These are phyloP conservation scores for Ianthella basta DNA, from an alignment of 37 sponge, comb jelly and placozoan genomes.

Conservation along the genomic window DNA sequence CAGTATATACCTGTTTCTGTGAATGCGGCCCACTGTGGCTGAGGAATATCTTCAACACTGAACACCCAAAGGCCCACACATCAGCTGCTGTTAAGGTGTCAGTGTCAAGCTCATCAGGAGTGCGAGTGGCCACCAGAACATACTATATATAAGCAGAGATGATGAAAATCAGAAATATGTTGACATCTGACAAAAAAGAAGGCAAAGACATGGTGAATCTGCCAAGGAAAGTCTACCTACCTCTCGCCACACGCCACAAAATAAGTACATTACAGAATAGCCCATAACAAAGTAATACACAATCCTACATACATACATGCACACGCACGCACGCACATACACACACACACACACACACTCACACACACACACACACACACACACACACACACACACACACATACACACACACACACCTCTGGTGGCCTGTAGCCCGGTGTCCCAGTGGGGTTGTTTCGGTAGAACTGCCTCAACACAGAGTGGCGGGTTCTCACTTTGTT, in stretches of 20 bases:
- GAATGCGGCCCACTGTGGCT: constrained; percentile 6
- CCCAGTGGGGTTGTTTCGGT: too few relatives aligned
- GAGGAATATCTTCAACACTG: constrained; percentile 22
- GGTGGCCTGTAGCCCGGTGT: constrained; percentile 13
- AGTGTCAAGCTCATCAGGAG: background rate
- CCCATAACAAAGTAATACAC: too few relatives aligned
- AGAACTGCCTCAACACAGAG: background rate
- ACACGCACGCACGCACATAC: too few relatives aligned
- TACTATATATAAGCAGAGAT: too few relatives aligned
- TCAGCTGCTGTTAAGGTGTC: background rate
- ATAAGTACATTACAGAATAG: too few relatives aligned
- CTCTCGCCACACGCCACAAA: too few relatives aligned
- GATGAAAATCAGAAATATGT: background rate
- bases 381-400: background rate
- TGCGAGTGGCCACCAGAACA: too few relatives aligned
- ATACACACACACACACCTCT: constrained; percentile 8
- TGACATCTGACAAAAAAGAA: background rate
- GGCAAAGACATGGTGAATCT: background rate
- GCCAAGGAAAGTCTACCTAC: too few relatives aligned
- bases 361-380: background rate
- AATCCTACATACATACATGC: too few relatives aligned
- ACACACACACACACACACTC: background rate
- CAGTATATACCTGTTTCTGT: constrained; percentile 3
- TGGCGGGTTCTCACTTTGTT: background rate
- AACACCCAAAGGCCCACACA: constrained; percentile 8